Evolutionary conservation across 2,888 invertebrate genomes (phyloP).

Genomic region (Tetanocera ferruginea): DNA sequence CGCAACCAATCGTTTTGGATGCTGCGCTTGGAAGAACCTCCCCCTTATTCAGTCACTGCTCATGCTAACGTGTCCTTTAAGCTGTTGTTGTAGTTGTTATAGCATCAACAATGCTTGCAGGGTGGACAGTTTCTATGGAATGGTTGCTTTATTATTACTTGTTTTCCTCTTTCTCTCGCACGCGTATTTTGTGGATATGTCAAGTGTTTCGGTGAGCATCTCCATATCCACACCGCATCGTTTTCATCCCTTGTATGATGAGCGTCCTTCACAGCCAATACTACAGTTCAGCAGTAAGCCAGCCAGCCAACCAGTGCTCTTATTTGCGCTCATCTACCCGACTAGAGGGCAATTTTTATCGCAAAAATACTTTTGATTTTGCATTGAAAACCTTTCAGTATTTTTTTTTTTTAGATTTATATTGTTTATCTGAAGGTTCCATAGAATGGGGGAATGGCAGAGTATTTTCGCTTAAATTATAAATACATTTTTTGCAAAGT

Average conservation of each 20-base stretch:
- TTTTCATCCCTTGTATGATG: slow-evolving; percentile 33
- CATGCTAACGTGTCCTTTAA: not conserved
- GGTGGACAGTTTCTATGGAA: not conserved
- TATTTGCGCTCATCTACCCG: slow-evolving; percentile 37
- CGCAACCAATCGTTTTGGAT: slow-evolving; percentile 55
- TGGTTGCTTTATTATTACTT: not conserved
- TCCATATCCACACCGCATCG: not conserved
- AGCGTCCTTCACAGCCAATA: slow-evolving; percentile 51
- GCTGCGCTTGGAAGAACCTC: slow-evolving; percentile 53
- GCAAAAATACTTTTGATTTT: slow-evolving; percentile 29
- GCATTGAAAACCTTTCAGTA: not conserved
- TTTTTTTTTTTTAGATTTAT: not conserved
- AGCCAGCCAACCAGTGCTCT: slow-evolving; percentile 41
- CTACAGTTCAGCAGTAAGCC: not conserved
- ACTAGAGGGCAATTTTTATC: slow-evolving; percentile 13
- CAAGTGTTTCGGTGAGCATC: not conserved
- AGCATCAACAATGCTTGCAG: not conserved
- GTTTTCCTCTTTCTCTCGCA: not conserved
- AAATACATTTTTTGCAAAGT: not conserved
- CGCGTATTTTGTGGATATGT: slow-evolving; percentile 8
- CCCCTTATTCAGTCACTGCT: slow-evolving; percentile 38
- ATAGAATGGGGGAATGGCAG: too few species aligned
- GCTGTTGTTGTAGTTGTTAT: not conserved
- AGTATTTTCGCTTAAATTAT: not conserved
- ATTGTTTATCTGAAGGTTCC: not conserved